Percentiles rank a stretch among this genome's conserved stretches.
These are phyloP conservation scores for Diarsia rubi DNA, from an alignment of 2,888 invertebrate species.

Conservation along the genomic window DNA sequence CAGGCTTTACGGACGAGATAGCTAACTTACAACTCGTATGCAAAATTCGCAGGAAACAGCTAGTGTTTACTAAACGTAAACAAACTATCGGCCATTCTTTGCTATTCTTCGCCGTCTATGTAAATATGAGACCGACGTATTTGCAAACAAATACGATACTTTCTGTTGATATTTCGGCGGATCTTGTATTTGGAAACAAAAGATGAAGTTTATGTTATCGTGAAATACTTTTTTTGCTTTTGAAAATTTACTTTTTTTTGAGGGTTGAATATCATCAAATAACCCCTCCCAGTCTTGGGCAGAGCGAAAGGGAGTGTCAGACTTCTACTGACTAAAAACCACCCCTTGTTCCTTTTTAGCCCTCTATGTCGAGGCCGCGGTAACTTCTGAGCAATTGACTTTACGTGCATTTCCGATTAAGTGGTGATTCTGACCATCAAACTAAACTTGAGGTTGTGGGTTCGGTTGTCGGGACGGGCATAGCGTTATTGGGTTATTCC, in stretches of 20 bases:
- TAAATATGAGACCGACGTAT: slow-evolving; percentile 39
- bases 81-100: slow-evolving; percentile 30
- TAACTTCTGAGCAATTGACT: too few relatives aligned
- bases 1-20: background rate
- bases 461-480: too few relatives aligned
- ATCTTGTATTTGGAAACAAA: slow-evolving; percentile 17
- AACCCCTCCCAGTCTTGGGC: too few relatives aligned
- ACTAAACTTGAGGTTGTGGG: too few relatives aligned
- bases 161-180: slow-evolving; percentile 30
- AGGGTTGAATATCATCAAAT: too few relatives aligned
- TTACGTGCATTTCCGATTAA: too few relatives aligned
- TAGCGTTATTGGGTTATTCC: too few relatives aligned
- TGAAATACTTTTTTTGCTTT: background rate
- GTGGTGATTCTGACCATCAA: too few relatives aligned
- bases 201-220: background rate
- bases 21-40: background rate
- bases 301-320: too few relatives aligned
- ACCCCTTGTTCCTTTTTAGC: too few relatives aligned
- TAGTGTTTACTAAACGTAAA: slow-evolving; percentile 26
- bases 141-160: slow-evolving; percentile 37
- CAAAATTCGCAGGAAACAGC: background rate
- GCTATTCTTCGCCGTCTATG: slow-evolving; percentile 10
- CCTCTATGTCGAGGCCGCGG: too few relatives aligned
- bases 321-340: too few relatives aligned
- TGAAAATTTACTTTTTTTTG: background rate